Percentiles rank a stretch among this genome's conserved stretches.
Conservation (phyloP, 2,113 vertebrate species). For the Promerops cafer region DNA sequence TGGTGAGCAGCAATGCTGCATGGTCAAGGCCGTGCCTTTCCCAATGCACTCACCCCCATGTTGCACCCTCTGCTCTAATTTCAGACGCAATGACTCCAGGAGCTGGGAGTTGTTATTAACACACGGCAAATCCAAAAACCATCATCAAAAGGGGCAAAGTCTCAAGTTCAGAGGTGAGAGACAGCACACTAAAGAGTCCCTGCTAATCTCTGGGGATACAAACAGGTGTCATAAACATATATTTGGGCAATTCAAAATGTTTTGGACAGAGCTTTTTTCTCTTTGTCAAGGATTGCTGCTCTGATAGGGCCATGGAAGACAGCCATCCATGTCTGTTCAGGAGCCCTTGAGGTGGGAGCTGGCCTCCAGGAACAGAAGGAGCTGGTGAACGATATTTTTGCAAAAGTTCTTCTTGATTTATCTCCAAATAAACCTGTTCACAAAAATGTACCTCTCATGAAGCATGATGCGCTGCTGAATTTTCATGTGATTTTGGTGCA, state of each 20-base stretch:
- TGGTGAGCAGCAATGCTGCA: neutral
- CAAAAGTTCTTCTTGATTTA: neutral
- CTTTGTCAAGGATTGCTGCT: neutral
- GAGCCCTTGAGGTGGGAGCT: rapidly evolving
- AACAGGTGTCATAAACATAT: neutral
- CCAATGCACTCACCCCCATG: neutral
- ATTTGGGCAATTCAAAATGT: neutral
- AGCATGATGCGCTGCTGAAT: rapidly evolving
- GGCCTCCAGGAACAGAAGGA: neutral
- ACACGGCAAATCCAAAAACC: neutral
- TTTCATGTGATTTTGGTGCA: neutral
- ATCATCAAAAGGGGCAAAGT: neutral
- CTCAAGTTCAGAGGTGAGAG: neutral
- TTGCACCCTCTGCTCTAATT: rapidly evolving
- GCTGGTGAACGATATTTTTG: neutral
- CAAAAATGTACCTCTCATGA: neutral
- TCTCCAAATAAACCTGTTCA: neutral
- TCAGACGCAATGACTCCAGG: neutral
- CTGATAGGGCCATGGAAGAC: neutral
- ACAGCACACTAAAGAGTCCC: neutral
- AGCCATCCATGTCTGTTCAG: neutral
- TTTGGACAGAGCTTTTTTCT: neutral
- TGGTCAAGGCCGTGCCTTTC: rapidly evolving
- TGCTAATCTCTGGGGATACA: neutral
- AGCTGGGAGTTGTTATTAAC: neutral